These are phyloP conservation scores for Xanthorhoe designata DNA, from an alignment of 2,888 invertebrate species.

Conservation along the genomic window DNA sequence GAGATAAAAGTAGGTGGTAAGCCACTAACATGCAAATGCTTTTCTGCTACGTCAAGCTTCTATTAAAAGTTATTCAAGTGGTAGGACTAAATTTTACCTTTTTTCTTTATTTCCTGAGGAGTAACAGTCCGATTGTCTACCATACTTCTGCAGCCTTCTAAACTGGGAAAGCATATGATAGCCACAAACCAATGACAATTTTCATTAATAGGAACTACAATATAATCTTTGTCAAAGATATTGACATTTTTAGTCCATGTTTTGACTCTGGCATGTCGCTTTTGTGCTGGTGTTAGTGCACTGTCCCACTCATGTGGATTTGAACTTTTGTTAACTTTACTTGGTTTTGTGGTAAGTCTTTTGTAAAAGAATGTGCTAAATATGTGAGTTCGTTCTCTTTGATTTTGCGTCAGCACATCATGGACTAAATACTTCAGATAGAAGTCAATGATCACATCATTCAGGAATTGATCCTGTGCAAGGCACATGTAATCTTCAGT, in stretches of 20 bases:
- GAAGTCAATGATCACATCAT: constrained; percentile 99
- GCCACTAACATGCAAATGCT: constrained; percentile 21
- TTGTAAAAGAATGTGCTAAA: constrained; percentile 99
- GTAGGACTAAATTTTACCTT: constrained; percentile 66
- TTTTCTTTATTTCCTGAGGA: constrained; percentile 83
- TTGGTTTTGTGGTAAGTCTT: constrained; percentile 93
- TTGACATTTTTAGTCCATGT: constrained; percentile 99
- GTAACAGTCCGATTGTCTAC: constrained; percentile 87
- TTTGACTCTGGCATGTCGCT: constrained; percentile 95
- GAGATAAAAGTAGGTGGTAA: constrained; percentile 27
- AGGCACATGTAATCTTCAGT: constrained; percentile 97
- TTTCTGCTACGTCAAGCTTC: constrained; percentile 10
- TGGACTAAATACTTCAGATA: constrained; percentile 96
- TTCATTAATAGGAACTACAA: constrained; percentile 99
- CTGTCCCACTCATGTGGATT: constrained; percentile 88
- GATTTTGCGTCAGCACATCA: constrained; percentile 89
- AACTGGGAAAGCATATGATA: constrained; percentile 96
- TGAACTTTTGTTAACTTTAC: constrained; percentile 86
- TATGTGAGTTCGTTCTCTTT: constrained; percentile 94
- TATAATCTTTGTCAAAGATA: constrained; percentile 97
- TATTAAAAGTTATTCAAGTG: not conserved
- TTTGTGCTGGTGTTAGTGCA: constrained; percentile 90
- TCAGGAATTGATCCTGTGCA: constrained; percentile 96
- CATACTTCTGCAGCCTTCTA: constrained; percentile 89
- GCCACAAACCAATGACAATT: constrained; percentile 99